These are phyloP conservation scores for Cololabis saira DNA, from an alignment of 2,113 vertebrate genomes.

Conservation along the genomic window DNA sequence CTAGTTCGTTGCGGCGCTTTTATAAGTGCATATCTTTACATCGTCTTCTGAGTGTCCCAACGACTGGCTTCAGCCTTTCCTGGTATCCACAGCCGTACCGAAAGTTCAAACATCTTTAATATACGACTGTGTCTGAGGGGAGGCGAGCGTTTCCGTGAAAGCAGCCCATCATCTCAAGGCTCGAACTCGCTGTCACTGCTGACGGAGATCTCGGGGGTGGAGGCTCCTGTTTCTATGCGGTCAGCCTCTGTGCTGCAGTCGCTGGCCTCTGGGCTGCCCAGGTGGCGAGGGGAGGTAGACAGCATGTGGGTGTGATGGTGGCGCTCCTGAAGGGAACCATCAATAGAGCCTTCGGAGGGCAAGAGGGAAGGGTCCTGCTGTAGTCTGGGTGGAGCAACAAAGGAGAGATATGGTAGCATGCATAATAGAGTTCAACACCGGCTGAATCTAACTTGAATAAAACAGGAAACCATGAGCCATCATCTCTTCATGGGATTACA, in stretches of 20 bases:
- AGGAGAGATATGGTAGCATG: not conserved
- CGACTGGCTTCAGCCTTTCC: not conserved
- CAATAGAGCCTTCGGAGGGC: slow-evolving; percentile 69
- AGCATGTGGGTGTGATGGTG: slow-evolving; percentile 63
- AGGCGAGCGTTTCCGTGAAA: not conserved
- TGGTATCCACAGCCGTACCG: slow-evolving; percentile 1
- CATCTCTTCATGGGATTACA: too few relatives aligned
- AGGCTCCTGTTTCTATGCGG: slow-evolving; percentile 61
- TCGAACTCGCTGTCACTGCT: slow-evolving; percentile 86
- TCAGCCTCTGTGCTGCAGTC: slow-evolving; percentile 78
- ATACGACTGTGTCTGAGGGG: slow-evolving; percentile 1
- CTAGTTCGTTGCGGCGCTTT: slow-evolving; percentile 32
- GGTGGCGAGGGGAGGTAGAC: slow-evolving; percentile 59
- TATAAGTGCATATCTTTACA: slow-evolving; percentile 73
- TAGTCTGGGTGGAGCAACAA: slow-evolving; percentile 58
- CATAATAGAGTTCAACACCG: too few relatives aligned
- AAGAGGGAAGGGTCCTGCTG: slow-evolving; percentile 78
- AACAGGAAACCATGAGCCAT: too few relatives aligned
- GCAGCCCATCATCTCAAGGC: slow-evolving; percentile 60
- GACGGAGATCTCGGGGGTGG: slow-evolving; percentile 81
- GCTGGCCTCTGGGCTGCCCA: slow-evolving; percentile 77
- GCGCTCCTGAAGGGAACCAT: slow-evolving; percentile 66
- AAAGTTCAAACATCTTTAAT: slow-evolving; percentile 25
- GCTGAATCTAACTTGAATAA: too few relatives aligned
- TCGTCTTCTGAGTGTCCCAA: slow-evolving; percentile 24